These are phyloP conservation scores for Tachypleus tridentatus DNA, from an alignment of 1,140 invertebrate species.

Conservation along the genomic window DNA sequence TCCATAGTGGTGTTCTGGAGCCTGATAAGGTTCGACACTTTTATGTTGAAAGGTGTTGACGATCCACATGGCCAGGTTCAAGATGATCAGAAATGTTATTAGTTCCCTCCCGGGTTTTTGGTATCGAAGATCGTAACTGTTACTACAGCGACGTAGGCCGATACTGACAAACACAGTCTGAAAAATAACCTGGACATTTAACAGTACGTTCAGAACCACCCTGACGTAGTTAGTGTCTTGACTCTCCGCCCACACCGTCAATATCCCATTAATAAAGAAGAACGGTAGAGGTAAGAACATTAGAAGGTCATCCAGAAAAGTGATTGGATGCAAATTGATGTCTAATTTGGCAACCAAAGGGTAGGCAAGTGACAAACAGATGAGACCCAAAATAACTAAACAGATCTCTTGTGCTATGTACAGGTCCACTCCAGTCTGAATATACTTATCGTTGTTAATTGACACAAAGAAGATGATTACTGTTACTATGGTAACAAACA, in stretches of 20 bases:
- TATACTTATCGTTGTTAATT: constrained; percentile 38
- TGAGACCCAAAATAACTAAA: constrained; percentile 40
- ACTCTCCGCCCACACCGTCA: constrained; percentile 37
- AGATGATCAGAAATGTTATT: constrained; percentile 62
- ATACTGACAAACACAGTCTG: constrained; percentile 66
- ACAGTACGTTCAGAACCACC: constrained; percentile 7
- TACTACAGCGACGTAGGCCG: constrained; percentile 54
- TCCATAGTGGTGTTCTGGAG: constrained; percentile 54
- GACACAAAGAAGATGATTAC: constrained; percentile 55
- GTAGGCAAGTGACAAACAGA: constrained; percentile 38
- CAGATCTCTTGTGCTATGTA: constrained; percentile 20
- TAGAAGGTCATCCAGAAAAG: constrained; percentile 52
- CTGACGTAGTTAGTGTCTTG: background rate
- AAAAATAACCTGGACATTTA: constrained; percentile 33
- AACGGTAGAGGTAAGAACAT: constrained; percentile 56
- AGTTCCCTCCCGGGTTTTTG: constrained; percentile 61
- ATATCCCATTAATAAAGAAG: constrained; percentile 53
- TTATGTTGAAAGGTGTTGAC: constrained; percentile 67
- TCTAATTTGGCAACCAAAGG: constrained; percentile 47
- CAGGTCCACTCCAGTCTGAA: constrained; percentile 23
- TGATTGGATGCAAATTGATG: constrained; percentile 44
- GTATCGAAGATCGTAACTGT: constrained; percentile 46
- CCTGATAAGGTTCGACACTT: constrained; percentile 44
- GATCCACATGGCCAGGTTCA: constrained; percentile 68
- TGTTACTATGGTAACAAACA: constrained; percentile 48